phyloP scores from a whole-genome alignment of 1,140 invertebrate genomes.

The Diachasma alloeum region DNA sequence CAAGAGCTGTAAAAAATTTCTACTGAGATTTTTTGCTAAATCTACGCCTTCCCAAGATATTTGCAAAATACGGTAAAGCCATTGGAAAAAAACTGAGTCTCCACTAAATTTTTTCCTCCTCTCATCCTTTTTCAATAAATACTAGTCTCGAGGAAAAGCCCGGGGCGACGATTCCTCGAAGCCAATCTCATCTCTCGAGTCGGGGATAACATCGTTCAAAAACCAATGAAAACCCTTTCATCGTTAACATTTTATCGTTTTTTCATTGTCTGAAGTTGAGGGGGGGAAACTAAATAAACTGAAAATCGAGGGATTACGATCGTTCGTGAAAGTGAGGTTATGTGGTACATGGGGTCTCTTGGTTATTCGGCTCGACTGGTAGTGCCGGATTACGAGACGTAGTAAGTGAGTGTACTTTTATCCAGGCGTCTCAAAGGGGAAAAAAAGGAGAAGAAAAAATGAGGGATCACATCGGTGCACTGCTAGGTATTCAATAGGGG shows the following conservation, averaged over 20 bases:
- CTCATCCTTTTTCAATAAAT: constrained; percentile 18
- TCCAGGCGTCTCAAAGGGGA: background rate
- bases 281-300: background rate
- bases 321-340: background rate
- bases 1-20: background rate
- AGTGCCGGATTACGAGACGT: constrained; percentile 1
- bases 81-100: background rate
- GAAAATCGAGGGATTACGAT: background rate
- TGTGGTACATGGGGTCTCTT: background rate
- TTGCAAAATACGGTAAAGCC: too few relatives aligned
- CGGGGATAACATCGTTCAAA: background rate
- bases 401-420: background rate
- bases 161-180: background rate
- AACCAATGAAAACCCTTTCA: constrained; percentile 2
- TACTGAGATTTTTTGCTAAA: background rate
- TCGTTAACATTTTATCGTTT: background rate
- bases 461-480: constrained; percentile 16
- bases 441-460: constrained; percentile 10
- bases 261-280: background rate
- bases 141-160: background rate
- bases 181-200: background rate
- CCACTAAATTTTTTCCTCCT: constrained; percentile 12
- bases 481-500: constrained; percentile 41
- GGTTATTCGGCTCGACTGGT: background rate
- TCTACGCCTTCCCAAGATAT: background rate